phyloP scores from a whole-genome alignment of 2,113 vertebrate genomes.

The Tichodroma muraria region DNA sequence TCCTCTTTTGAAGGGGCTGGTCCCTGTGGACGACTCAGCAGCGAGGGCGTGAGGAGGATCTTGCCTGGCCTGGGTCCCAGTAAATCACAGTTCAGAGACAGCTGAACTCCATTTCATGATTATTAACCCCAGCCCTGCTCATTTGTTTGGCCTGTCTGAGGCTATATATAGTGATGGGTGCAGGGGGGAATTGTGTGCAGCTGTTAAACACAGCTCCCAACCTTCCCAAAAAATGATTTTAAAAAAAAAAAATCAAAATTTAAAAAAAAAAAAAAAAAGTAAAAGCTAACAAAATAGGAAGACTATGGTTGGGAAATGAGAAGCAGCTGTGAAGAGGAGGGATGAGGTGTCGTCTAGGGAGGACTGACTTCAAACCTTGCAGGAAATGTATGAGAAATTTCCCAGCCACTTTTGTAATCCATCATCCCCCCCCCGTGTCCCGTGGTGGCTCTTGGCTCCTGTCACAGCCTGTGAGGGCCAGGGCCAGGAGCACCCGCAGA shows the following conservation, averaged over 20 bases:
- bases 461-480: neutral
- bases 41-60: conserved; percentile 7
- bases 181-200: conserved; percentile 5
- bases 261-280: neutral
- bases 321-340: conserved; percentile 58
- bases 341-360: neutral
- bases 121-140: conserved; percentile 47
- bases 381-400: conserved; percentile 5
- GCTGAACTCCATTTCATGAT: conserved; percentile 36
- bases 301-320: conserved; percentile 15
- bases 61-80: neutral
- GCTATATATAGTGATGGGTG: conserved; percentile 34
- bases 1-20: neutral
- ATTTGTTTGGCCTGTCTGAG: conserved; percentile 32
- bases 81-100: conserved; percentile 49
- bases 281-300: conserved; percentile 11
- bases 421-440: neutral
- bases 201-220: neutral
- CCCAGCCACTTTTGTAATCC: neutral
- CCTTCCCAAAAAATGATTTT: neutral
- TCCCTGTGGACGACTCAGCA: neutral
- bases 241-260: no score
- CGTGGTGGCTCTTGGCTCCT: neutral
- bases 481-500: neutral
- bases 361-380: neutral